Evolutionary conservation across 2,888 invertebrate genomes (phyloP).

Genomic region (Ennomos erosarius): DNA sequence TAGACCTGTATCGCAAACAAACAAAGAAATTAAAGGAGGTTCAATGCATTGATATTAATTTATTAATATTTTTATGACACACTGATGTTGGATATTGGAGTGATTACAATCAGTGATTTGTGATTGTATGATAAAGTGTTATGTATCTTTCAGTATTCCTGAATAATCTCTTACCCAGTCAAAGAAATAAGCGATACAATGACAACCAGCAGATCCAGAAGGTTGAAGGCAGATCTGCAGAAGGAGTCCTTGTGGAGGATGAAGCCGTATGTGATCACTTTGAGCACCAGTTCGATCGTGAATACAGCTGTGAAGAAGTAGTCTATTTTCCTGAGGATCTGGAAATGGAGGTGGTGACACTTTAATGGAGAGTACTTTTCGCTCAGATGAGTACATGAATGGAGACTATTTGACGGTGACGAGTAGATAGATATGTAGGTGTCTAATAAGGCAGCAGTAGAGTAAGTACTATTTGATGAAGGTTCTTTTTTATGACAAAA

Average conservation of each 20-base stretch:
- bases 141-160: slow-evolving; percentile 7
- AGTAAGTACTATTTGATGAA: too few species aligned
- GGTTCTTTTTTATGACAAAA: too few species aligned
- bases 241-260: slow-evolving; percentile 99
- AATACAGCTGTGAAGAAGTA: slow-evolving; percentile 99
- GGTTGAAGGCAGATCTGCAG: slow-evolving; percentile 98
- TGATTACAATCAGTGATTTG: too few species aligned
- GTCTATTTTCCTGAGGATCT: slow-evolving; percentile 97
- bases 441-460: too few species aligned
- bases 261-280: slow-evolving; percentile 98
- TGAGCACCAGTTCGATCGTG: slow-evolving; percentile 97
- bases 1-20: slow-evolving; percentile 78
- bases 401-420: too few species aligned
- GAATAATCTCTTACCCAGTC: slow-evolving; percentile 84
- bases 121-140: too few species aligned
- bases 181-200: slow-evolving; percentile 98
- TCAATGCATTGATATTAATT: too few species aligned
- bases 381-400: too few species aligned
- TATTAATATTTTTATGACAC: too few species aligned
- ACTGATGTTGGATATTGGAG: too few species aligned
- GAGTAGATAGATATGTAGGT: too few species aligned
- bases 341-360: slow-evolving; percentile 56
- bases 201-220: slow-evolving; percentile 98
- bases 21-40: background rate
- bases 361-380: too few species aligned